Evolutionary conservation across 2,113 vertebrate species (phyloP), one percentile per base, ranked within the genome.

Genomic region (Paralichthys olivaceus): DNA sequence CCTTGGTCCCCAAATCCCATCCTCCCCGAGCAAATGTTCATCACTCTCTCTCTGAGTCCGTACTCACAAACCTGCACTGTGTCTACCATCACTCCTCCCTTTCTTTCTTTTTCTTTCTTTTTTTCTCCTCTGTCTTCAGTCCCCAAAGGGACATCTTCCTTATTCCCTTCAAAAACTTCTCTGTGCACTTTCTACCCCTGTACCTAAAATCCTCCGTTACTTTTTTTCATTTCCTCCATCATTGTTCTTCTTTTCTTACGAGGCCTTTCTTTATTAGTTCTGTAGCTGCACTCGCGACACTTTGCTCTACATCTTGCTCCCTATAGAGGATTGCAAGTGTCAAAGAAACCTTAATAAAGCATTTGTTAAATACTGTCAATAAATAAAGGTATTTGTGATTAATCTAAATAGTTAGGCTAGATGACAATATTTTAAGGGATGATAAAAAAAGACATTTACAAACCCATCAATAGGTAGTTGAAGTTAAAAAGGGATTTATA

Each of bases 111-210:
- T 51, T 67, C 70, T 17, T 54, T 66, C 59, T 20, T 62, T 54
- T 22, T 77, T 2, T n/a, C n/a, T n/a, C n/a, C 14, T 15, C 54
- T 26, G 9, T 40, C 49, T 51, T 19, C 17, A 51, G 49, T 76
- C 59, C 79, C 67, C 43, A 7, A 75, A 71, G 56, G 62, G 79
- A 63, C 12, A 7, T 47, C 34, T 66, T 47, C 47, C 56, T 29
- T 71, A 58, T 65, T 87, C 59, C 71, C 82, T 37, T 76, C 81
- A 85, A 71, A 78, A 77, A 75, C 69, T 47, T 58, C 51, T 75
- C 22, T 67, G 7, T 69, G 12, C 59, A n/a, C 45, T 72, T 62
- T 56, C 47, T 29, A 70, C 58, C 32, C 53, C 75, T 19, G 40
- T n/a, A 43, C n/a, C 69, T 55, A 66, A 70, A 20, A 62, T 55